Evolutionary conservation across 2,888 invertebrate species (phyloP).

Genomic region (Serrognathus titanus): DNA sequence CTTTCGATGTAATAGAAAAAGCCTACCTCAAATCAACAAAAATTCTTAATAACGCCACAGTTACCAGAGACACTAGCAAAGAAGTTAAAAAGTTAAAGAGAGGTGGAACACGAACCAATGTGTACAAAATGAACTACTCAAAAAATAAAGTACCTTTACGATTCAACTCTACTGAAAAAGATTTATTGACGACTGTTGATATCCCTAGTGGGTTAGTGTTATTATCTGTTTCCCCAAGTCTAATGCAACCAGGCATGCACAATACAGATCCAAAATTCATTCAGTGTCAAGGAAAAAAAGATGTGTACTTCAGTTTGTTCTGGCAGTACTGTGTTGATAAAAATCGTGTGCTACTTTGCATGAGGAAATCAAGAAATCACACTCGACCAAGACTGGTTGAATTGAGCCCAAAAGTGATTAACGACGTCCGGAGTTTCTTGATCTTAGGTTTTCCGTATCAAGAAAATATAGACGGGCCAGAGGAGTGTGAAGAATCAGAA

Average conservation of each 20-base stretch:
- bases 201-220: conserved; percentile 7
- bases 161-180: conserved; percentile 5
- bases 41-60: conserved; percentile 9
- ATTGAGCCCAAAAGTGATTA: conserved; percentile 27
- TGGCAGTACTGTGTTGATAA: conserved; percentile 38
- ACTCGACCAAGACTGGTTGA: conserved; percentile 28
- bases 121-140: conserved; percentile 5
- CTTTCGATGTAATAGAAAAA: conserved; percentile 14
- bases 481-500: conserved; percentile 6
- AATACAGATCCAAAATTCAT: conserved; percentile 25
- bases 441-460: conserved; percentile 10
- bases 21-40: conserved; percentile 9
- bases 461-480: conserved; percentile 6
- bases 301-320: conserved; percentile 33
- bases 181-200: conserved; percentile 3
- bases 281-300: conserved; percentile 27
- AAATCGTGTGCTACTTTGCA: conserved; percentile 36
- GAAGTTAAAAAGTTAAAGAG: conserved; percentile 9
- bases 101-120: conserved; percentile 1
- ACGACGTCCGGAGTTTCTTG: conserved; percentile 14
- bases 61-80: conserved; percentile 9
- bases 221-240: neutral
- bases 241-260: conserved; percentile 27
- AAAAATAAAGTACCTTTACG: neutral
- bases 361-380: conserved; percentile 26